These are phyloP conservation scores for Lepidochrysops patricia DNA, from an alignment of 2,888 invertebrate species.

Conservation along the genomic window DNA sequence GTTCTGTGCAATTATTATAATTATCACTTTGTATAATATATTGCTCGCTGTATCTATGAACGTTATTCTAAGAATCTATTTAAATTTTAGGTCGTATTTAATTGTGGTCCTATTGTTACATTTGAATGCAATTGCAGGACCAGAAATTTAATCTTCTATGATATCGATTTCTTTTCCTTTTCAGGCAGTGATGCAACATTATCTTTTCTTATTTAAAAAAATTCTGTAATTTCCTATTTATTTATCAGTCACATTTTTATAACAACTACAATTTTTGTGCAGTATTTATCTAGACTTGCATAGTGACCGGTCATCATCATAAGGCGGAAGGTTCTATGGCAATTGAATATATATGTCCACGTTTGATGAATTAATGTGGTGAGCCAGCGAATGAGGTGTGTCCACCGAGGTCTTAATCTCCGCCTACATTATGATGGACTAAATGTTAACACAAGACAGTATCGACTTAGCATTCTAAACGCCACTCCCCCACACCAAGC, in stretches of 20 bases:
- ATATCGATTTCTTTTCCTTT: not conserved
- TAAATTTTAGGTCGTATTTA: not conserved
- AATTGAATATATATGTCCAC: slow-evolving; percentile 27
- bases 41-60: not conserved
- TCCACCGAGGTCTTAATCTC: slow-evolving; percentile 27
- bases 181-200: too few relatives aligned
- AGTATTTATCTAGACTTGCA: not conserved
- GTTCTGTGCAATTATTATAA: not conserved
- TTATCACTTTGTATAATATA: not conserved
- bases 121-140: not conserved
- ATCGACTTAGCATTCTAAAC: slow-evolving; percentile 19
- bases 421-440: slow-evolving; percentile 32
- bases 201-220: too few relatives aligned
- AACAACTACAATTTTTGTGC: too few relatives aligned
- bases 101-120: not conserved
- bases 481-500: slow-evolving; percentile 23
- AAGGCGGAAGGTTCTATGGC: slow-evolving; percentile 10
- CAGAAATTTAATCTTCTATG: too few relatives aligned
- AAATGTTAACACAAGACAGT: slow-evolving; percentile 20
- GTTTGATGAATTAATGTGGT: slow-evolving; percentile 25
- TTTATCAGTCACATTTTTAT: too few relatives aligned
- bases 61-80: not conserved
- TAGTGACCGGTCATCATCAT: slow-evolving; percentile 15
- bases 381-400: slow-evolving; percentile 31
- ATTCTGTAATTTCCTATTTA: too few relatives aligned